Percentiles rank a stretch among this genome's conserved stretches.
These are phyloP conservation scores for Ptychoptera albimana DNA, from an alignment of 2,888 invertebrate species.

Conservation along the genomic window DNA sequence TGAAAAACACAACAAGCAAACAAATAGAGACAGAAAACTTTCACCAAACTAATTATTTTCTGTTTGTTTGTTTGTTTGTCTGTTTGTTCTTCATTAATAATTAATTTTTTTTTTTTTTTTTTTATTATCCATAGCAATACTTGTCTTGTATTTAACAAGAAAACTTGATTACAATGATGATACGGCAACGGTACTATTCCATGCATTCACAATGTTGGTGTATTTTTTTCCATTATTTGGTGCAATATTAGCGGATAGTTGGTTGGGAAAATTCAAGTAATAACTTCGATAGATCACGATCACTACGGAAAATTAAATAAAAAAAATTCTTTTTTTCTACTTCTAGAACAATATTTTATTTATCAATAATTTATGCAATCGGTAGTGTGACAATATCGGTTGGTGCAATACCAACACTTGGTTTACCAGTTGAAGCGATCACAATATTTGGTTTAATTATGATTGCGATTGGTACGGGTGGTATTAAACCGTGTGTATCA, in stretches of 20 bases:
- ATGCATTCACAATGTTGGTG: conserved; percentile 65
- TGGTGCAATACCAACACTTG: conserved; percentile 43
- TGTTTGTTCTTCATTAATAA: conserved; percentile 9
- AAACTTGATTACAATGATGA: conserved; percentile 49
- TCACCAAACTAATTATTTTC: not conserved
- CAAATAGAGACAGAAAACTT: not conserved
- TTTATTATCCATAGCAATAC: conserved; percentile 46
- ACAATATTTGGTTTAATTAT: conserved; percentile 44
- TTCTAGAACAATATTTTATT: conserved; percentile 63
- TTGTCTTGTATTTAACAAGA: conserved; percentile 64
- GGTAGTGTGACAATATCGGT: conserved; percentile 68
- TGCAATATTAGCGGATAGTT: conserved; percentile 77
- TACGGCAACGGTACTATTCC: conserved; percentile 64
- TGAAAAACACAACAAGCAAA: conserved; percentile 1
- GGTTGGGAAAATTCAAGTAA: conserved; percentile 38
- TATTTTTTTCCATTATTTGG: conserved; percentile 82
- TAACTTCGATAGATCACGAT: conserved; percentile 1
- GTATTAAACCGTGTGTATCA: conserved; percentile 81
- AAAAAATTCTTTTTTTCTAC: conserved; percentile 3
- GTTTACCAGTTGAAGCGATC: conserved; percentile 40
- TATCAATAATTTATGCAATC: conserved; percentile 71
- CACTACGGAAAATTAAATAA: not conserved
- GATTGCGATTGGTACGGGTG: conserved; percentile 75
- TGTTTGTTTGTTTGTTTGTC: too few relatives aligned
- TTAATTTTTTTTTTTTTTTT: conserved; percentile 13